phyloP scores from a whole-genome alignment of 2,113 vertebrate species.

The Ptilorrhoa leucosticta region DNA sequence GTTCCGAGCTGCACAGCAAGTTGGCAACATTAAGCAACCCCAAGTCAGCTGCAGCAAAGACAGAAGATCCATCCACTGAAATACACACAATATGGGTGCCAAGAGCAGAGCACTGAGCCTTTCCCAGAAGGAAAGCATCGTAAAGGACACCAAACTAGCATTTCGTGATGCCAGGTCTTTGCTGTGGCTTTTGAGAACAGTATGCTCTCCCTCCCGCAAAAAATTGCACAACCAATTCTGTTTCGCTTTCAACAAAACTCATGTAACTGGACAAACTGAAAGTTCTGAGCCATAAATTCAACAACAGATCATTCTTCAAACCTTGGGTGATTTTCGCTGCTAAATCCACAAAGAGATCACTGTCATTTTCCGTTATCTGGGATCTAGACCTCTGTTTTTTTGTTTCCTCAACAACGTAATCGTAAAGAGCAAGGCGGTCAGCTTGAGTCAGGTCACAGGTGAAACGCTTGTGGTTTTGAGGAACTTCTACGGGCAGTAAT shows the following conservation, averaged over 20 bases:
- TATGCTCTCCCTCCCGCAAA: not conserved
- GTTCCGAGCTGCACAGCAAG: not conserved
- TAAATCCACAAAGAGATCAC: conserved; percentile 93
- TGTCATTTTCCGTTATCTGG: conserved; percentile 76
- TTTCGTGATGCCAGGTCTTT: not conserved
- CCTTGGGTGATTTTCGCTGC: conserved; percentile 93
- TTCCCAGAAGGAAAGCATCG: not conserved
- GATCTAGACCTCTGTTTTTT: conserved; percentile 75
- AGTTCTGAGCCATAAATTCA: not conserved
- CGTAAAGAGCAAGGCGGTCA: conserved; percentile 89
- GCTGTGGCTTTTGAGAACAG: not conserved
- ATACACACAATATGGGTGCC: accelerated
- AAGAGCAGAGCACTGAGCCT: not conserved
- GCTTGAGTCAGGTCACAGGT: conserved; percentile 91
- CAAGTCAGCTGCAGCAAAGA: not conserved
- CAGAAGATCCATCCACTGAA: not conserved
- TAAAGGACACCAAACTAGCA: not conserved
- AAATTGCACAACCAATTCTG: not conserved
- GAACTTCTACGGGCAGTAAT: conserved; percentile 81
- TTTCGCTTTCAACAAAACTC: not conserved
- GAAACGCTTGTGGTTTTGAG: conserved; percentile 89
- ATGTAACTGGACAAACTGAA: not conserved
- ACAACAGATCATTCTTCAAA: conserved; percentile 39
- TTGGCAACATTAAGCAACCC: not conserved
- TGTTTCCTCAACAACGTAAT: conserved; percentile 82